Evolutionary conservation across 2,797 vertebrate genomes (phyloP), one percentile per base, ranked within the genome.

Genomic region (Cyprinella venusta): DNA sequence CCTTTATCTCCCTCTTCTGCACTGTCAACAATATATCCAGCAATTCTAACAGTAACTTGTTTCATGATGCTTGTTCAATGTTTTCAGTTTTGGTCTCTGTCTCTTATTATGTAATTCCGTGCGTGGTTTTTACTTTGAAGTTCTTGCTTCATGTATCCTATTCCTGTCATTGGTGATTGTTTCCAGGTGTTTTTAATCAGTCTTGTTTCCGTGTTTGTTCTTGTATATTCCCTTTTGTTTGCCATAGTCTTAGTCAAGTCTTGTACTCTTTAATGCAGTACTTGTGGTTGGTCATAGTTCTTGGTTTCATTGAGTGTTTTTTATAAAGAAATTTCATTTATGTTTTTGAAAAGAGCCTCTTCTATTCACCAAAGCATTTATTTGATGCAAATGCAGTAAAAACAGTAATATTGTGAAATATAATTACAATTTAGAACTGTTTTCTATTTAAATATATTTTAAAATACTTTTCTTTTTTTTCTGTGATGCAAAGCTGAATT

Each of bases 61-160:
- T 33, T 54, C 18, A 21, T 36, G 30, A 19, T 36, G 6, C 10
- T 54, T 56, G 4, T 16, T 75, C 18, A 6, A n/a, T 56, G 33
- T 38, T 75, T 75, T 75, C 4, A 24, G 71, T 36, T 72, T 33
- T 36, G 9, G 9, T 38, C 72, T 13, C 4, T 59, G 12, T 40
- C 13, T 56, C 30, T 56, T 75, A 56, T 75, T 75, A 24, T 75
- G 33, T 75, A 24, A 40, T 59, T 56, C 7, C 5, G 0, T 75
- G 21, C 33, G 59, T 75, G 33, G 13, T 30, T 38, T 59, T 38
- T 24, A 75, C 72, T 75, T 59, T 59, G 52, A 75, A 75, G 33
- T 15, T 59, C 7, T 56, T 75, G 72, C 56, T 59, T 75, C 26
- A 74, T 21, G 18, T 36, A 36, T 74, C 26, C 30, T 21, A 36